Conservation (phyloP, 1,140 invertebrate genomes). For the Lanistes nyassanus region DNA sequence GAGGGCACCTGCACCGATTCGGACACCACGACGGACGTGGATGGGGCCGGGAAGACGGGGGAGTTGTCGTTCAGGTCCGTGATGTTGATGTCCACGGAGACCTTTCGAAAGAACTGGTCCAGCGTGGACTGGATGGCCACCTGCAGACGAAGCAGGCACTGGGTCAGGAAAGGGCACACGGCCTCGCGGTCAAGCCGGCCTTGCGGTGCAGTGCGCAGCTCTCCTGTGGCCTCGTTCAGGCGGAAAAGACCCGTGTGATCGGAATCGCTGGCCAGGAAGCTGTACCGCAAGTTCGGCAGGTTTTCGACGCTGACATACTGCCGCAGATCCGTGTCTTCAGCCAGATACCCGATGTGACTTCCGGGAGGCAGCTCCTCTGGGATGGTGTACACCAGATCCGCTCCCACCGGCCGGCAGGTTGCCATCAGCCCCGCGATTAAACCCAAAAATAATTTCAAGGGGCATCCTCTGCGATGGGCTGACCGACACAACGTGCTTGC, state of each 20-base stretch:
- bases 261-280: constrained; percentile 36
- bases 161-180: constrained; percentile 36
- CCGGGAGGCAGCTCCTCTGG: constrained; percentile 30
- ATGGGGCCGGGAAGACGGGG: constrained; percentile 45
- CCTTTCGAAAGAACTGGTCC: constrained; percentile 37
- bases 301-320: constrained; percentile 25
- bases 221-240: constrained; percentile 35
- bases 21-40: constrained; percentile 90
- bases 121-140: constrained; percentile 39
- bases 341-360: constrained; percentile 44
- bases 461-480: neutral
- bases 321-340: constrained; percentile 30
- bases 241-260: constrained; percentile 32
- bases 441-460: neutral
- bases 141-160: constrained; percentile 37
- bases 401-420: neutral
- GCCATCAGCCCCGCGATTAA: neutral
- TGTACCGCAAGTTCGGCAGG: constrained; percentile 31
- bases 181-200: constrained; percentile 39
- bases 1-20: constrained; percentile 50
- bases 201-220: constrained; percentile 24
- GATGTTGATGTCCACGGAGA: constrained; percentile 46
- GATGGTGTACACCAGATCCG: constrained; percentile 30
- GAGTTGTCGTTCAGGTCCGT: constrained; percentile 71
- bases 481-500: neutral